Base-by-base conservation (phyloP, 2,888 invertebrate species). In the Eristalinus sepulchralis region DNA sequence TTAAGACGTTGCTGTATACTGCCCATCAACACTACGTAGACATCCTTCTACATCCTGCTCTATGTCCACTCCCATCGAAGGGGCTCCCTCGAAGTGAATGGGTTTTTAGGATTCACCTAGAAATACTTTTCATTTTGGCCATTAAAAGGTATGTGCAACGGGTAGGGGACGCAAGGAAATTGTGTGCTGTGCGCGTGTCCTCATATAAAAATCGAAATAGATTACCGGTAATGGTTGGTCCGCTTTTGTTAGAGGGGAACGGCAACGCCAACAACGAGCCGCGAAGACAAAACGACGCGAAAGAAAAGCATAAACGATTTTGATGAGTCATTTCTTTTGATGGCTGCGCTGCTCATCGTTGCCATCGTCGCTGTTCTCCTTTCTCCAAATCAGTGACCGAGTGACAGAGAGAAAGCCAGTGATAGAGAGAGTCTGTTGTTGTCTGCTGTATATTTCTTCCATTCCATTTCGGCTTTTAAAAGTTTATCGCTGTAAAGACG, bases 261-360 rank as follows among this genome's bases (percentile, higher is more conserved):
- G 47, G 77, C 62, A 68, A 68, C 77, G 53, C 62, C 34, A 62
- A 53, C 62, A 33, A 68, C 60, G 62, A 11, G 47, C 17, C 47
- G 17, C 17, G 47, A 47, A 47, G 47, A 47, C 47, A 47, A 47
- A 68, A 77, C 62, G 68, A 68, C 60, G 36, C 36, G 55, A 78
- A 70, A n/a, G 59, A 62, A 31, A 71, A 68, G 59, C 67, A 47
- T 68, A 63, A 70, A 78, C 39, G 77, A 63, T 70, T 77, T 70
- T 78, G 77, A 70, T 78, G 77, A 70, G 70, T 63, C 77, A 70
- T 78, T 78, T 36, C 68, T 31, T 77, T 77, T 68, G 68, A 77
- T 77, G 77, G 68, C 20, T 10, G 8, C 10, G 34, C 17, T 27
- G 27, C 27, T 27, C 27, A 5, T 27, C 27, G 27, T 5, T 27